Conservation (phyloP, 2,797 vertebrate genomes). For the Furcifer pardalis region DNA sequence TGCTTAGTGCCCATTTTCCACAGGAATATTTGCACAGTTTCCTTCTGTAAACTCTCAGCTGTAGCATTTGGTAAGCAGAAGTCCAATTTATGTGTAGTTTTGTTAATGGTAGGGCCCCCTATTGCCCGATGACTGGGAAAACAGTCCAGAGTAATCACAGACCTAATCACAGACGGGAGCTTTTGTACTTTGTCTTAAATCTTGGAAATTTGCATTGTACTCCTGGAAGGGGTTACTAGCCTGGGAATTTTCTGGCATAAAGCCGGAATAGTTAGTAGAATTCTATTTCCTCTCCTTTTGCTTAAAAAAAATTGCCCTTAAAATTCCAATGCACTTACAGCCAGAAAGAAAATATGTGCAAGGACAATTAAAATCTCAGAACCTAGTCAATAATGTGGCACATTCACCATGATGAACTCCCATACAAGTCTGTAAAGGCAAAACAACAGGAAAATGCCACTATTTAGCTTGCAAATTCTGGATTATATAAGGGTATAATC, state of each 20-base stretch:
- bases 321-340: slow-evolving; percentile 17
- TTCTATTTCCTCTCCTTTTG: not conserved
- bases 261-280: not conserved
- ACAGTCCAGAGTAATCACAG: too few relatives aligned
- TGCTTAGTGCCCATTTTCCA: slow-evolving; percentile 54
- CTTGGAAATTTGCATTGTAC: slow-evolving; percentile 41
- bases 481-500: not conserved
- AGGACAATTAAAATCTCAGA: slow-evolving; percentile 53
- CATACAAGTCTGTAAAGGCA: not conserved
- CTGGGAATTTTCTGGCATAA: not conserved
- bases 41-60: slow-evolving; percentile 60
- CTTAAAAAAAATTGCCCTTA: slow-evolving; percentile 24
- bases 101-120: slow-evolving; percentile 72
- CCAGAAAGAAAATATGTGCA: slow-evolving; percentile 36
- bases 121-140: slow-evolving; percentile 65
- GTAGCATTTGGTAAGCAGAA: slow-evolving; percentile 56
- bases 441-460: not conserved
- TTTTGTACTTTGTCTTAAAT: too few relatives aligned
- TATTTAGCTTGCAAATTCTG: not conserved
- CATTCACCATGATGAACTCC: not conserved
- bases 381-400: slow-evolving; percentile 10
- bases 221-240: slow-evolving; percentile 18
- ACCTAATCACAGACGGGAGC: too few relatives aligned
- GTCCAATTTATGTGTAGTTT: slow-evolving; percentile 68
- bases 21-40: slow-evolving; percentile 54